These are phyloP conservation scores for Apistogramma diplotaenia DNA, from an alignment of 2,113 vertebrate species.

Conservation along the genomic window DNA sequence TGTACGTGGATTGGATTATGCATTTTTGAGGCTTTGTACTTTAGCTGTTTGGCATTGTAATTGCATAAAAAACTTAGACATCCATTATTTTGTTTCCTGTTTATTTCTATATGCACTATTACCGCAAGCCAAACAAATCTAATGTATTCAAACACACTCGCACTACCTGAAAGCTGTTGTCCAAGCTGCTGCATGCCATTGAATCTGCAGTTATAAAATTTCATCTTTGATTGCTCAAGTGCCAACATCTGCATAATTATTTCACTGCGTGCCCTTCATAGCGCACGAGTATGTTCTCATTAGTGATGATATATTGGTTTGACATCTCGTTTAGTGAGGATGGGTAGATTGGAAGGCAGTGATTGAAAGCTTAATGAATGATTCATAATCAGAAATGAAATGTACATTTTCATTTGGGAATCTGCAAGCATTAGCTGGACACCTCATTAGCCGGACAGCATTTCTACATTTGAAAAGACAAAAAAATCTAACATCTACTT, in stretches of 20 bases:
- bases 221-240: slow-evolving; percentile 40
- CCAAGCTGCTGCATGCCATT: background rate
- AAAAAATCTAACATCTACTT: background rate
- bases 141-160: background rate
- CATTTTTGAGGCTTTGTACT: background rate
- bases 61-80: background rate
- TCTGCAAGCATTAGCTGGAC: slow-evolving; percentile 23
- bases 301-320: slow-evolving; percentile 51
- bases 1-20: background rate
- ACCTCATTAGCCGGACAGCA: background rate
- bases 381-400: slow-evolving; percentile 53
- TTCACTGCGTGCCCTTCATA: slow-evolving; percentile 31
- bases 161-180: background rate
- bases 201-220: background rate
- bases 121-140: background rate
- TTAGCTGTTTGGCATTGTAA: background rate
- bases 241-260: slow-evolving; percentile 46
- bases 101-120: background rate
- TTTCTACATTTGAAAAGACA: background rate
- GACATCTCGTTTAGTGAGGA: slow-evolving; percentile 52
- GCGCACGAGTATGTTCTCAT: slow-evolving; percentile 48
- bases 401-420: slow-evolving; percentile 42
- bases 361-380: slow-evolving; percentile 61
- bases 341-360: slow-evolving; percentile 27
- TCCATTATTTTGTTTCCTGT: background rate